A percentile compares a stretch with the other conserved stretches of the same genome.
phyloP scores from a whole-genome alignment of 2,797 vertebrate genomes.

The Galaxias olidus region DNA sequence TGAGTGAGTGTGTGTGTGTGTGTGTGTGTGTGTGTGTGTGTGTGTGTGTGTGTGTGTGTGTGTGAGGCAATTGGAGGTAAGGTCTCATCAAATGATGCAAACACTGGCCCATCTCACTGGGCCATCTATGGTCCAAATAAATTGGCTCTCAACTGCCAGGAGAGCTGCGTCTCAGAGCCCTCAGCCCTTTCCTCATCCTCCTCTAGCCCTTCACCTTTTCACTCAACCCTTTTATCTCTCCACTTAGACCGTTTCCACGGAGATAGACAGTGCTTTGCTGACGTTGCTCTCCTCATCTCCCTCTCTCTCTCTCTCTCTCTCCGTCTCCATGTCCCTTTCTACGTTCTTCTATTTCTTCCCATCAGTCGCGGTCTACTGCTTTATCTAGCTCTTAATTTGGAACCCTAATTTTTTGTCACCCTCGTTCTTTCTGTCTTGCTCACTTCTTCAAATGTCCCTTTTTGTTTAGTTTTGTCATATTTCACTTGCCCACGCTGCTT shows the following conservation, averaged over 20 bases:
- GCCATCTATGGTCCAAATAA: background rate
- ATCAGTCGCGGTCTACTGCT: background rate
- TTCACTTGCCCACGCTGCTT: too few relatives aligned
- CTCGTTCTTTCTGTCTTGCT: background rate
- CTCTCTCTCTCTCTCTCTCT: background rate
- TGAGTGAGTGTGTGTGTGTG: too few relatives aligned
- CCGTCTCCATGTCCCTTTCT: background rate
- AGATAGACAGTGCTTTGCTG: conserved; percentile 28
- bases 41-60: background rate
- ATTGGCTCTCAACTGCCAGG: too few relatives aligned
- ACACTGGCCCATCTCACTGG: background rate
- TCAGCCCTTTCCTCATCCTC: background rate
- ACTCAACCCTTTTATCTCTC: conserved; percentile 35
- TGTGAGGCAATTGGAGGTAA: background rate
- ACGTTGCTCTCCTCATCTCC: background rate
- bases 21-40: background rate
- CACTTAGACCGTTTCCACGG: conserved; percentile 39
- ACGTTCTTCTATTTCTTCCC: background rate
- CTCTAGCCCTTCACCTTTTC: conserved; percentile 6
- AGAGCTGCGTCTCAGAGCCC: background rate
- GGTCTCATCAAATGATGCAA: background rate
- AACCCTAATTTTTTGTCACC: background rate
- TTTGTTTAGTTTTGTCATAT: too few relatives aligned
- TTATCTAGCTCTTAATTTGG: background rate
- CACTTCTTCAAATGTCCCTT: too few relatives aligned